phyloP scores from a whole-genome alignment of 1,140 invertebrate species.

The Zaprionus nigranus region DNA sequence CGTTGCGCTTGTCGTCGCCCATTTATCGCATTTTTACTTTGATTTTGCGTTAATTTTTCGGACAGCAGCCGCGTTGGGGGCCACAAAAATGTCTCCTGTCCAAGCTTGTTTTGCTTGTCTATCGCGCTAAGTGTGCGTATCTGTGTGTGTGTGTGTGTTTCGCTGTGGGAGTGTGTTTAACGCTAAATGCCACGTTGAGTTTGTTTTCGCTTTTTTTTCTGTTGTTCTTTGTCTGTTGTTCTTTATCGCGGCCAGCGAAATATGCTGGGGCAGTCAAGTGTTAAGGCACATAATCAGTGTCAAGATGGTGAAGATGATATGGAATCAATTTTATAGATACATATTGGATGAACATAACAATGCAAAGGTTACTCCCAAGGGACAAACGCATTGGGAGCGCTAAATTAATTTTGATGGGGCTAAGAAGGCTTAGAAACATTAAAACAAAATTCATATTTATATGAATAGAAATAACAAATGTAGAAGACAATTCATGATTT shows the following conservation, averaged over 20 bases:
- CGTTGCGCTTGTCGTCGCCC: conserved; percentile 77
- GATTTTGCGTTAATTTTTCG: conserved; percentile 81
- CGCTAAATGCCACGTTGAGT: conserved; percentile 73
- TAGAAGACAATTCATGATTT: no score
- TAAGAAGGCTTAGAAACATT: no score
- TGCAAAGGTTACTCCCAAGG: conserved; percentile 8
- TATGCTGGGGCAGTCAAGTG: conserved; percentile 62
- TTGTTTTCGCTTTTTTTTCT: conserved; percentile 38
- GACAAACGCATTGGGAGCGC: neutral
- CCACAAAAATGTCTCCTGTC: neutral
- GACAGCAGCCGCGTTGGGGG: conserved; percentile 38
- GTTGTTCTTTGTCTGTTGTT: conserved; percentile 24
- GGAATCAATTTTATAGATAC: conserved; percentile 60
- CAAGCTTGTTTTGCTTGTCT: neutral
- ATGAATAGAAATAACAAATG: no score
- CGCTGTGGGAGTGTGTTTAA: conserved; percentile 53
- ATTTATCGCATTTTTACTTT: conserved; percentile 83
- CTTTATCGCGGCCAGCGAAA: conserved; percentile 6
- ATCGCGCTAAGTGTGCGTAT: neutral
- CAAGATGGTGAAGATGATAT: conserved; percentile 62
- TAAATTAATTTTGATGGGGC: no score
- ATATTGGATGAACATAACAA: conserved; percentile 19
- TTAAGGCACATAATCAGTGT: conserved; percentile 73
- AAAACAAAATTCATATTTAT: no score
- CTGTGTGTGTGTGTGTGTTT: conserved; percentile 5